Base-by-base conservation (phyloP, 2,113 vertebrate genomes). In the Empidonax traillii region DNA sequence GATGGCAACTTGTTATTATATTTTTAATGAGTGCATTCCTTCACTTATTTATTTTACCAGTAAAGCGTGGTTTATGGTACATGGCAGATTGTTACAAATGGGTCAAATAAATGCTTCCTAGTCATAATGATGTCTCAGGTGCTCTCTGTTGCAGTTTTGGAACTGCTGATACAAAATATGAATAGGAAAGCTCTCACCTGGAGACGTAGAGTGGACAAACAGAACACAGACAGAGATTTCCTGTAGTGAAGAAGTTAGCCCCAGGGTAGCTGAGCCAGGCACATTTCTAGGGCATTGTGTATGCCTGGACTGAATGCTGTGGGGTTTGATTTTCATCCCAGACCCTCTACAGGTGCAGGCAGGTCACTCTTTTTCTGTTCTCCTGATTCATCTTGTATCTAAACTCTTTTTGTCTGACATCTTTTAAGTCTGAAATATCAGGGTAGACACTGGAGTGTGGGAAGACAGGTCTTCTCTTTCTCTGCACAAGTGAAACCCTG, bases 1-100 rank as follows among this genome's bases (percentile, higher is more conserved):
- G 96, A 97, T 95, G 94, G 96, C 93, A 97, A 98, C 98, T 97
- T 96, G 96, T 91, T 98, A 97, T 97, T 92, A 87, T 82, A 61
- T 97, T 98, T 97, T 97, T 97, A 97, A 96, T 96, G 92, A 96
- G 68, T 92, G 47, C 88, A 88, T 96, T 97, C 76, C 76, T 89
- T 88, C 87, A 91, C 78, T 96, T 93, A 89, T 94, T 97, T 97
- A 95, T 93, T 97, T 85, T 89, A 96, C 81, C 93, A 83, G 74
- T 94, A 96, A 95, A 92, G 73, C 2, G 14, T 95, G 95, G 92
- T 97, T 98, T 98, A 97, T 97, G 89, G 93, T 91, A 98, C 62
- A 53, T 93, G 95, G 88, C 96, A 97, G 96, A 97, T 97, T 97
- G 96, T 97, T 98, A 97, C 96, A 98, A 98, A 98, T 97, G 76